phyloP scores from a whole-genome alignment of 2,797 vertebrate genomes.

The Prunella strophiata region DNA sequence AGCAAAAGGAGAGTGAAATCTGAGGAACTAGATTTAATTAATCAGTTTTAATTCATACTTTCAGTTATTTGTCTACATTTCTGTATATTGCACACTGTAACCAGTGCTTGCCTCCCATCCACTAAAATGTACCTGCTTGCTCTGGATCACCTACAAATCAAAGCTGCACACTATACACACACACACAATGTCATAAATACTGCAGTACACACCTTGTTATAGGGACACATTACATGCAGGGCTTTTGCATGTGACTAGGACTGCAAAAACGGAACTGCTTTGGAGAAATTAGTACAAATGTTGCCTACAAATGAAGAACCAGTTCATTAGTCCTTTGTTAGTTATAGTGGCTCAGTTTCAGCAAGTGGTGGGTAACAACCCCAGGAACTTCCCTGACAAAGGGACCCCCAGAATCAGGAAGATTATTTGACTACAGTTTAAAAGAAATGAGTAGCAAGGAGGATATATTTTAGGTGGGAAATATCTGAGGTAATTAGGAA shows the following conservation, averaged over 20 bases:
- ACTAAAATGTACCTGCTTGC: not conserved
- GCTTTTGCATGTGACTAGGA: not conserved
- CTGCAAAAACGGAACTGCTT: not conserved
- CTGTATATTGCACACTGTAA: not conserved
- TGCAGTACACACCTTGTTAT: too few relatives aligned
- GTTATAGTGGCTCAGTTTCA: not conserved
- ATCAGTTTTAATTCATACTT: not conserved
- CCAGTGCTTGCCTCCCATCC: not conserved
- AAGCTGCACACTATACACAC: not conserved
- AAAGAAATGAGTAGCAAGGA: not conserved
- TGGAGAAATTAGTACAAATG: not conserved
- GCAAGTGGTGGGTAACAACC: not conserved
- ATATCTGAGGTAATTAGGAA: not conserved
- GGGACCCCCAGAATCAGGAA: not conserved
- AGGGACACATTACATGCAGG: accelerated
- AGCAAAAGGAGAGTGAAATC: not conserved
- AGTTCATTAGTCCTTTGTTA: not conserved
- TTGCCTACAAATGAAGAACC: not conserved
- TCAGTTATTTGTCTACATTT: not conserved
- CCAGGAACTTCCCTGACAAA: not conserved
- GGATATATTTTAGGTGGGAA: not conserved
- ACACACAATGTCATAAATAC: not conserved
- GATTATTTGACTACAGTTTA: not conserved
- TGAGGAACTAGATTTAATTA: not conserved
- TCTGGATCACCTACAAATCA: not conserved